Percentiles rank a stretch among this genome's conserved stretches.
Conservation (phyloP, 2,113 vertebrate species). For the Phalacrocorax carbo region DNA sequence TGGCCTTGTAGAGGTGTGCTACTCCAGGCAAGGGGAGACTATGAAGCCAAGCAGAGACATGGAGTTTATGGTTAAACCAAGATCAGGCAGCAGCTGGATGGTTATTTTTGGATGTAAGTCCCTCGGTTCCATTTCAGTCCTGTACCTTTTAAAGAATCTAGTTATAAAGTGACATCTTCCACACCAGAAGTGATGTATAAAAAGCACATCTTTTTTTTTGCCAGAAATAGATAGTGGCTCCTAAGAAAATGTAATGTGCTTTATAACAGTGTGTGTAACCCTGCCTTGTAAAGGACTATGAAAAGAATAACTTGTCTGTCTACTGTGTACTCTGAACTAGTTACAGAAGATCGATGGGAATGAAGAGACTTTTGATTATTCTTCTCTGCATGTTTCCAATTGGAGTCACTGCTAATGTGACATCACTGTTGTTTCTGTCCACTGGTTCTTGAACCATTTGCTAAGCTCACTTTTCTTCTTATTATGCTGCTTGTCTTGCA, state of each 20-base stretch:
- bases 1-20: not conserved
- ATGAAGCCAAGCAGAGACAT: not conserved
- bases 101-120: constrained; percentile 13
- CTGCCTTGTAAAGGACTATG: not conserved
- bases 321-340: not conserved
- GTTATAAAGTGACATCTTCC: constrained; percentile 1
- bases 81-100: not conserved
- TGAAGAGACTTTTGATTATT: not conserved
- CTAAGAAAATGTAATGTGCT: not conserved
- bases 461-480: not conserved
- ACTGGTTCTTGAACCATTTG: not conserved
- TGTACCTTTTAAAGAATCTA: constrained; percentile 12
- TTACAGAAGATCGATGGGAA: not conserved
- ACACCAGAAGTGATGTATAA: not conserved
- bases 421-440: not conserved
- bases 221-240: not conserved
- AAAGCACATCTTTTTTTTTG: not conserved
- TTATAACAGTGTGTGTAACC: not conserved
- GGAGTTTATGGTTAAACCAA: not conserved
- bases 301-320: not conserved
- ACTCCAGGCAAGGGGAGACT: not conserved
- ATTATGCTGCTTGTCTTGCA: not conserved
- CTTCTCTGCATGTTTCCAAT: not conserved
- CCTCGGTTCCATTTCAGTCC: not conserved
- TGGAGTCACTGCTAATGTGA: not conserved